Evolutionary conservation across 1,140 invertebrate genomes (phyloP), one percentile per base, ranked within the genome.

Genomic region (Drosophila ohnishii): DNA sequence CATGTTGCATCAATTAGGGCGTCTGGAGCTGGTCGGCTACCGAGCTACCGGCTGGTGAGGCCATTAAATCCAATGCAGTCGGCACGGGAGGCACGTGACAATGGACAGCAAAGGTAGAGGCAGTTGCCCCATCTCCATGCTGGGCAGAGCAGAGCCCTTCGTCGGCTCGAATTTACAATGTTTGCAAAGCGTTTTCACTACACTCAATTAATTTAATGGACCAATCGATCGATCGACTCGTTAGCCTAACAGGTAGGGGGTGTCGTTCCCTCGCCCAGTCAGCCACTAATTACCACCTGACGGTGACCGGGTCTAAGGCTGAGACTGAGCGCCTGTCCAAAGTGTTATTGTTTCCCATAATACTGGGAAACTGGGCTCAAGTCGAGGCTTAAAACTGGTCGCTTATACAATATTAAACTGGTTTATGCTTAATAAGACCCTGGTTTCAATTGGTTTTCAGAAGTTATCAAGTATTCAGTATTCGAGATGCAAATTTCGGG

Each of bases 141-240:
- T 32, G 37, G 16, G 4, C 30, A 42, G 37, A 13, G 13, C 25
- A 40, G 19, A 16, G 13, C 51, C 47, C 57, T 55, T 40, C 32
- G 25, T 10, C 61, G 30, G 28, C 50, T 57, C 28, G 42, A 70
- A 35, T 47, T 39, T 39, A 71, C 51, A 70, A 58, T 77, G 73
- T 40, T 81, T 61, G 75, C 63, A 69, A 79, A 87, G 75, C 83
- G 76, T 64, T 88, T 83, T 51, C 67, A 76, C 75, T 87, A 74
- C 76, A 87, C 75, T 87, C 84, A 87, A 87, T 87, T 87, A 80
- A 87, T 87, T 87, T 87, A 87, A 87, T 87, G 84, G 84, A 83
- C 79, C 72, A 83, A 87, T 87, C 76, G 83, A 88, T 88, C 84
- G 60, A 63, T 70, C 44, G 69, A 80, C 45, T 75, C 71, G 77